Percentiles rank a stretch among this genome's conserved stretches.
Conservation (phyloP, 2,113 vertebrate species). For the Atlantisia rogersi region DNA sequence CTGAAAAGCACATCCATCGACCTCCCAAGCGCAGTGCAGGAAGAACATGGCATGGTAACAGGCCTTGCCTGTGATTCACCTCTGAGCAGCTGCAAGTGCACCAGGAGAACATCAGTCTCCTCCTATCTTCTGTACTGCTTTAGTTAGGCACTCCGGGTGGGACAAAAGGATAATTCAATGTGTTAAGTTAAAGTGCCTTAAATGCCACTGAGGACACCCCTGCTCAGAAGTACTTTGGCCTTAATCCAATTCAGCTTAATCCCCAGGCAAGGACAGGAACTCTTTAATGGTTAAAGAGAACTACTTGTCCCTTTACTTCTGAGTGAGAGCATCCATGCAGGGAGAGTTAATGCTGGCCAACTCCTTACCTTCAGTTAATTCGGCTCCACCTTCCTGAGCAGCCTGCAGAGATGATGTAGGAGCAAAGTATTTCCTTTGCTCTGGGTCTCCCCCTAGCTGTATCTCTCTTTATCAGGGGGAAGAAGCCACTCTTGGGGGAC, state of each 20-base stretch:
- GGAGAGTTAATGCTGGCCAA: neutral
- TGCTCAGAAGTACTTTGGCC: conserved; percentile 4
- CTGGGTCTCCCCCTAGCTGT: neutral
- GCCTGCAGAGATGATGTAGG: neutral
- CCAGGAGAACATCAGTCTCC: neutral
- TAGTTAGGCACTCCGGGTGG: neutral
- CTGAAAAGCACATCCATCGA: neutral
- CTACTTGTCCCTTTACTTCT: neutral
- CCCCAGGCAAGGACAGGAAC: neutral
- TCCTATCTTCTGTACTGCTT: neutral
- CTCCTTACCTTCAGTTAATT: neutral
- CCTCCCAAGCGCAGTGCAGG: neutral
- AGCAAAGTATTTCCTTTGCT: neutral
- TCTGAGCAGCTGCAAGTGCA: neutral
- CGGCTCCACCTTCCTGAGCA: neutral
- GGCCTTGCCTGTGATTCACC: neutral
- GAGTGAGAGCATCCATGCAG: neutral
- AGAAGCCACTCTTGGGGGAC: neutral
- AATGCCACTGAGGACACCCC: conserved; percentile 17
- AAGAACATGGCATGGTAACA: neutral
- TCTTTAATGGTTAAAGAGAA: conserved; percentile 46
- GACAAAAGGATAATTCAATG: neutral
- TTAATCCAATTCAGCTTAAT: conserved; percentile 36
- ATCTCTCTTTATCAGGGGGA: neutral
- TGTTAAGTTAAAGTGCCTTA: conserved; percentile 27